Percentiles rank a stretch among this genome's conserved stretches.
Conservation (phyloP, 2,888 invertebrate genomes). For the Morpho helenor region DNA sequence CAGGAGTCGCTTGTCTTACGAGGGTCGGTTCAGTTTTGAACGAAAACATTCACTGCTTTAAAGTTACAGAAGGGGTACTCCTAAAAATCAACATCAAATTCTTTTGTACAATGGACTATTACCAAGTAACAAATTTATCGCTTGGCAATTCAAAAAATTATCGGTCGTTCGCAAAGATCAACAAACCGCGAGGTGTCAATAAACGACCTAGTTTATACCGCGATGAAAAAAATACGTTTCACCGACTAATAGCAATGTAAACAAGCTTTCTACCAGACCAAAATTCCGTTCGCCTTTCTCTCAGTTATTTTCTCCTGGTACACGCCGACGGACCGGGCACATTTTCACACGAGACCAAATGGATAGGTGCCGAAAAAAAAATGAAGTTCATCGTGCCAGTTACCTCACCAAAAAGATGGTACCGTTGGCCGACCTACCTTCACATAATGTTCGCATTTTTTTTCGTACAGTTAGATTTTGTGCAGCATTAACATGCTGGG, state of each 20-base stretch:
- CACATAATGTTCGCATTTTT: constrained; percentile 65
- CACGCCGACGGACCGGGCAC: constrained; percentile 38
- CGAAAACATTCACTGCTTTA: too few relatives aligned
- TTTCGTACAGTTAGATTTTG: constrained; percentile 67
- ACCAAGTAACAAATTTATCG: too few relatives aligned
- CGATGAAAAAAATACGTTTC: constrained; percentile 18
- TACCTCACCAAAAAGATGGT: constrained; percentile 48
- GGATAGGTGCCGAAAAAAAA: constrained; percentile 52
- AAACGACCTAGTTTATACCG: constrained; percentile 22
- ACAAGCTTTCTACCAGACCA: constrained; percentile 46
- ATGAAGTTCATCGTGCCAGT: constrained; percentile 52
- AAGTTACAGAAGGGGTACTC: too few relatives aligned
- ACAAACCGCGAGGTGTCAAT: constrained; percentile 11
- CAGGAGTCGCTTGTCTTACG: too few relatives aligned
- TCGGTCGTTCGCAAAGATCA: background rate
- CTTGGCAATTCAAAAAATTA: too few relatives aligned
- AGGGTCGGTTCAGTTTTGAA: too few relatives aligned
- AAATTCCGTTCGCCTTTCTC: constrained; percentile 60
- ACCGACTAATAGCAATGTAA: constrained; percentile 35
- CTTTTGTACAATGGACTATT: too few relatives aligned
- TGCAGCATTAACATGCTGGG: constrained; percentile 65
- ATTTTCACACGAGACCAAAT: constrained; percentile 58
- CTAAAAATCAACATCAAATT: too few relatives aligned
- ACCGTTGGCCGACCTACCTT: constrained; percentile 77
- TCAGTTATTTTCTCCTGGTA: constrained; percentile 67